Evolutionary conservation across 2,888 invertebrate genomes (phyloP).

Genomic region (Tenthredo amoena): DNA sequence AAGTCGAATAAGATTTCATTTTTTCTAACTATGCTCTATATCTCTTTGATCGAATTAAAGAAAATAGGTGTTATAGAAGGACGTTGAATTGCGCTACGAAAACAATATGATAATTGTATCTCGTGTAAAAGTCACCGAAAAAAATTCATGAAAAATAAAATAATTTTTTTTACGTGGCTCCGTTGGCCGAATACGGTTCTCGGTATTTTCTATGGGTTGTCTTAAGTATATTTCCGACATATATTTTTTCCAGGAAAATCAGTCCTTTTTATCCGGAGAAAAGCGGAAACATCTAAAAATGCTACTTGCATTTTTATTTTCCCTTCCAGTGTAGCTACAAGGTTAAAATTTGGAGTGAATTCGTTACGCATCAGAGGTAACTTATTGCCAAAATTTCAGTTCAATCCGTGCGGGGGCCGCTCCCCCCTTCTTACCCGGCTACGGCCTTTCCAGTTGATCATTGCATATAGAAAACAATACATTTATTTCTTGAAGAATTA

Average conservation of each 20-base stretch:
- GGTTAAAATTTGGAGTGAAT: constrained; percentile 49
- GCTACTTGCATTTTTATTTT: constrained; percentile 45
- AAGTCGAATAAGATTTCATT: constrained; percentile 24
- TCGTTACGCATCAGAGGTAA: constrained; percentile 41
- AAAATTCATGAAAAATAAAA: constrained; percentile 42
- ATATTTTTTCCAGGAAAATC: constrained; percentile 48
- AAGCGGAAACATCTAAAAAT: constrained; percentile 45
- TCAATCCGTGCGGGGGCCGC: constrained; percentile 57
- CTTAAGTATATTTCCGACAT: constrained; percentile 46
- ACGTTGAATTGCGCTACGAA: constrained; percentile 30
- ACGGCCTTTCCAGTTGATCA: too few relatives aligned
- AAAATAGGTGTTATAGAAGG: constrained; percentile 48
- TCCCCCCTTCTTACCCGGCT: constrained; percentile 2
- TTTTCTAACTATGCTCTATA: constrained; percentile 49
- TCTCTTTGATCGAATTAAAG: constrained; percentile 48
- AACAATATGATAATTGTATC: constrained; percentile 51
- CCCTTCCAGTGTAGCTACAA: constrained; percentile 48
- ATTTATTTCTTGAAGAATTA: too few relatives aligned
- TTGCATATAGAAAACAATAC: too few relatives aligned
- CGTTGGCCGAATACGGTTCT: constrained; percentile 36
- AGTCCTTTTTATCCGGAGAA: constrained; percentile 42
- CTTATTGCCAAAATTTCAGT: constrained; percentile 55
- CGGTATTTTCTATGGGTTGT: constrained; percentile 25
- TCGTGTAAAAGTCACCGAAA: constrained; percentile 28
- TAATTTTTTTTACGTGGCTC: constrained; percentile 37